Base-by-base conservation (phyloP, 2,888 invertebrate genomes). In the Andricus quercusramuli region DNA sequence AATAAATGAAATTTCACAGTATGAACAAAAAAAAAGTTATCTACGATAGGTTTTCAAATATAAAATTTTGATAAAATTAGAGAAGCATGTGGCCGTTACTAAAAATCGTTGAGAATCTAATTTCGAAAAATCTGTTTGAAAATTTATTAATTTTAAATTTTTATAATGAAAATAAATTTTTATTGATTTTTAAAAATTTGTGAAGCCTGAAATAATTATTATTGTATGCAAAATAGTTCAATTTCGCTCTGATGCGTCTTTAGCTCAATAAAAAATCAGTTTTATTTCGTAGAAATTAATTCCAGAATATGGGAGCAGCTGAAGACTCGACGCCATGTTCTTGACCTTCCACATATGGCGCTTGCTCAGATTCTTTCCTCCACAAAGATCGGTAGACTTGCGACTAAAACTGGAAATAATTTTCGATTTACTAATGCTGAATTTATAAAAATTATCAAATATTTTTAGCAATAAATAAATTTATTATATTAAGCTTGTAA, bases 321-420 rank as follows among this genome's bases (percentile, higher is more conserved):
- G 74, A 56, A 56, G 3, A 32, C 29, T 22, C 56, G 74, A 32
- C 74, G 74, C 74, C 74, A 74, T 74, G 32, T 74, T 56, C 56
- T 74, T 74, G 56, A 74, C 74, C 51, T 74, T 74, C 56, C 74
- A 56, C 74, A 74, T 56, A 74, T 74, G 74, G 74, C 56, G 74
- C 51, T 29, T 20, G 32, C 32, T 74, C 74, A 32, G 74, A 32
- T 56, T 37, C n/a, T 51, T n/a, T 29, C 32, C 56, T 56, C n/a
- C 56, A 56, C 56, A 11, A 51, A 74, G 32, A n/a, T 56, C 32
- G 32, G n/a, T n/a, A 32, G 25, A 47, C 15, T 17, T 5, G 25
- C 1, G 25, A 47, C 15, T 15, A 66, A 66, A 20, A 37, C 20
- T 32, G 17, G 25, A 47, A 15, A 25, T 11, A 47, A 17, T 47